phyloP scores from a whole-genome alignment of 2,888 invertebrate genomes.

The Siphonodentalium dalli region DNA sequence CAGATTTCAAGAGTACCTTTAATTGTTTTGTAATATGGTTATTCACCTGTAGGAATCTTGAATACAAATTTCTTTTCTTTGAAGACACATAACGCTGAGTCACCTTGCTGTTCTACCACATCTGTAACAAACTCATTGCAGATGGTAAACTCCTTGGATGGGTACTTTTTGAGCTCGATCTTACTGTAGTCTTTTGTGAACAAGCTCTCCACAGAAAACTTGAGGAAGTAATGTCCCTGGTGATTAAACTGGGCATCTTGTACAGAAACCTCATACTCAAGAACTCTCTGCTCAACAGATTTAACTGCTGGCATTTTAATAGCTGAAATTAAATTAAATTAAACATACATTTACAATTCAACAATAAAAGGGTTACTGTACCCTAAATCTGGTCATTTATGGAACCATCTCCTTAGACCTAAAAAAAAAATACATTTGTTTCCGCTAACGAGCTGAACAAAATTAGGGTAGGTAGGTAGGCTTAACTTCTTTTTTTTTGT shows the following conservation, averaged over 20 bases:
- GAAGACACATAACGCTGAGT: slow-evolving; percentile 39
- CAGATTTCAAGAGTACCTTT: no score
- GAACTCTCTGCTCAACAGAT: slow-evolving; percentile 41
- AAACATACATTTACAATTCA: no score
- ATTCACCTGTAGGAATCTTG: slow-evolving; percentile 50
- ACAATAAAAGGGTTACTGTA: no score
- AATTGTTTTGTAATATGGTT: no score
- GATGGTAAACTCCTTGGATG: slow-evolving; percentile 22
- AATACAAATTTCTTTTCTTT: slow-evolving; percentile 48
- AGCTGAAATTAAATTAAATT: no score
- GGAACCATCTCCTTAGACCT: no score
- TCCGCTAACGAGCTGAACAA: no score
- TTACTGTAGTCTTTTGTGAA: slow-evolving; percentile 42
- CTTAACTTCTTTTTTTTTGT: no score
- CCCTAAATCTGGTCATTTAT: no score
- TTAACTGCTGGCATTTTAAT: no score
- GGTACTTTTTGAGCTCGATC: slow-evolving; percentile 31
- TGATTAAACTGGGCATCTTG: slow-evolving; percentile 52
- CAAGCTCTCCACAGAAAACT: slow-evolving; percentile 43
- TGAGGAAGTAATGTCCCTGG: slow-evolving; percentile 47
- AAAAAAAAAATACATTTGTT: no score
- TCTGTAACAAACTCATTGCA: slow-evolving; percentile 45
- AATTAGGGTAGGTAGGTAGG: no score
- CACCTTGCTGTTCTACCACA: slow-evolving; percentile 41
- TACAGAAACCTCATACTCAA: slow-evolving; percentile 49